Evolutionary conservation across 1,140 invertebrate species (phyloP).

Genomic region (Drosophila murphyi): DNA sequence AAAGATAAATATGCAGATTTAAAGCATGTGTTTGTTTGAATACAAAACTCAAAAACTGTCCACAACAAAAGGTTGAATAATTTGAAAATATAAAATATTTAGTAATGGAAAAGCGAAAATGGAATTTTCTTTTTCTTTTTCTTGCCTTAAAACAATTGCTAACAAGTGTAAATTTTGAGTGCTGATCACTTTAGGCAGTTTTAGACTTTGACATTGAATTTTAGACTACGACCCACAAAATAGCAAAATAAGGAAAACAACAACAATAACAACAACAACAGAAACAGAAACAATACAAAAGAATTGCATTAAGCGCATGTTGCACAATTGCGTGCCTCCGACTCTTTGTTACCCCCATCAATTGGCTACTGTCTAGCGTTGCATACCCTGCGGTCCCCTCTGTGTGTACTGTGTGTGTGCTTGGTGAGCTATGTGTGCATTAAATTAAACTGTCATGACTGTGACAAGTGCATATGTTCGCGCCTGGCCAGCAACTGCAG

Average conservation of each 20-base stretch:
- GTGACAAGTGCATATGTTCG: slow-evolving; percentile 83
- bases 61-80: too few species aligned
- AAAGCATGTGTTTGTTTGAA: too few species aligned
- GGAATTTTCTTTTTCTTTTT: too few species aligned
- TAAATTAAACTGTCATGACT: slow-evolving; percentile 83
- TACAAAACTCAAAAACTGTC: too few species aligned
- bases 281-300: slow-evolving; percentile 26
- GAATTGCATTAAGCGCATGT: slow-evolving; percentile 66
- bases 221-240: slow-evolving; percentile 30
- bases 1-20: too few species aligned
- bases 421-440: slow-evolving; percentile 79
- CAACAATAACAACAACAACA: slow-evolving; percentile 13
- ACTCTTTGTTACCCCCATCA: slow-evolving; percentile 10
- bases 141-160: too few species aligned
- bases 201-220: slow-evolving; percentile 79
- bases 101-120: too few species aligned
- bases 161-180: background rate
- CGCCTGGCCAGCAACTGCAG: slow-evolving; percentile 66
- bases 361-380: slow-evolving; percentile 13
- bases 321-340: slow-evolving; percentile 80
- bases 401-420: slow-evolving; percentile 5
- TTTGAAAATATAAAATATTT: too few species aligned
- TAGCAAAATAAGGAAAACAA: background rate
- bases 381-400: background rate
- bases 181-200: slow-evolving; percentile 41